A percentile compares a stretch with the other conserved stretches of the same genome.
Conservation (phyloP, 2,888 invertebrate species). For the Bombyx huttoni region DNA sequence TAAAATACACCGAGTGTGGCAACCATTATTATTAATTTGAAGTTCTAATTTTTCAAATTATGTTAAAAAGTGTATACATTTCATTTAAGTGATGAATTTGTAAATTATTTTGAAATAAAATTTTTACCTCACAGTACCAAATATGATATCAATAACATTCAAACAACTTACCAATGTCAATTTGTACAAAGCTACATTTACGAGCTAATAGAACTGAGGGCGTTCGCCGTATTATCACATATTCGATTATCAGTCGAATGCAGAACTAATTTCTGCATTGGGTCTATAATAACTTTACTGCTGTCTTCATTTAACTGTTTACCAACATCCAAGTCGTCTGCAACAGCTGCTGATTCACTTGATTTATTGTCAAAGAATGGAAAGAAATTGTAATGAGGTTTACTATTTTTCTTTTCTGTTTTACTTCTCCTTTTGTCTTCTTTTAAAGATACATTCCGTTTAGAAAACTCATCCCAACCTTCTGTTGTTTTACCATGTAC, state of each 20-base stretch:
- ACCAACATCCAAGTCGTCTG: constrained; percentile 8
- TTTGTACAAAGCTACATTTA: constrained; percentile 51
- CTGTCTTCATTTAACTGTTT: constrained; percentile 36
- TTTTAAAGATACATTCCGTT: constrained; percentile 50
- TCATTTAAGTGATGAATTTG: too few species aligned
- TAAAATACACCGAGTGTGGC: too few species aligned
- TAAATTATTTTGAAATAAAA: too few species aligned
- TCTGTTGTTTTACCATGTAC: constrained; percentile 42
- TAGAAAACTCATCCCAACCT: constrained; percentile 58
- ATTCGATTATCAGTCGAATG: constrained; percentile 69
- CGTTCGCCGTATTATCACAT: constrained; percentile 68
- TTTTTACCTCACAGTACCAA: too few species aligned
- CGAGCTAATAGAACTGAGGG: constrained; percentile 63
- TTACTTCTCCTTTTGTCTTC: constrained; percentile 40
- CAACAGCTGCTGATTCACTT: constrained; percentile 8
- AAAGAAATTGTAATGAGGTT: constrained; percentile 57
- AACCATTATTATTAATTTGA: too few species aligned
- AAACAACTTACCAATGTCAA: constrained; percentile 10
- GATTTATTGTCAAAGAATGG: constrained; percentile 63
- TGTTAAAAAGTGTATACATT: too few species aligned
- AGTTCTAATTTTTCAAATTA: too few species aligned
- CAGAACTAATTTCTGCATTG: constrained; percentile 68
- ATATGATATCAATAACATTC: too few species aligned
- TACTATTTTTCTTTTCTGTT: constrained; percentile 45
- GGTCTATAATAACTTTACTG: constrained; percentile 64